A percentile compares a stretch with the other conserved stretches of the same genome.
Conservation (phyloP, 2,888 invertebrate species). For the Drosophila nr. perissopoda region DNA sequence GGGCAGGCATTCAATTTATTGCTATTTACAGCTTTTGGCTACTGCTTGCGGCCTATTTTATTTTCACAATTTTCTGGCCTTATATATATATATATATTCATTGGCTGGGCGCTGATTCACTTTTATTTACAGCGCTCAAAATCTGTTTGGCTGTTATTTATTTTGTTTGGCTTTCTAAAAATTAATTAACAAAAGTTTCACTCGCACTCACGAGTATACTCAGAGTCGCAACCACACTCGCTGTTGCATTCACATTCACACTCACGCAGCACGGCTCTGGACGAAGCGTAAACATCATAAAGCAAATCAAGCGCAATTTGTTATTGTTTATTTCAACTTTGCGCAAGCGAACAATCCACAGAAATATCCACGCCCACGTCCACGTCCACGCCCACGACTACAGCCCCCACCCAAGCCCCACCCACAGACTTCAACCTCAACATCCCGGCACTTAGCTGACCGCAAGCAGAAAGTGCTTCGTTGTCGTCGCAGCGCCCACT, state of each 20-base stretch:
- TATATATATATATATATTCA: neutral
- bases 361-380: neutral
- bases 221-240: constrained; percentile 23
- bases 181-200: constrained; percentile 68
- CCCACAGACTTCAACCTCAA: neutral
- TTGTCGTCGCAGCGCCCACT: constrained; percentile 48
- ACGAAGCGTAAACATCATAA: constrained; percentile 73
- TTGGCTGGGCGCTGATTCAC: constrained; percentile 3
- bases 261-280: constrained; percentile 26
- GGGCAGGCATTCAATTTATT: neutral
- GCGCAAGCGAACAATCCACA: constrained; percentile 60
- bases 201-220: constrained; percentile 26
- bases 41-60: constrained; percentile 29
- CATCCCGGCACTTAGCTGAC: constrained; percentile 31
- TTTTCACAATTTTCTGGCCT: constrained; percentile 26
- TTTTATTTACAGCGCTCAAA: constrained; percentile 50
- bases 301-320: constrained; percentile 80
- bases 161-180: constrained; percentile 67
- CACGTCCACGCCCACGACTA: neutral
- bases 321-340: constrained; percentile 79
- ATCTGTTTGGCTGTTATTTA: constrained; percentile 61
- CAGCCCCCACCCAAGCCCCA: neutral
- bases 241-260: constrained; percentile 18
- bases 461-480: constrained; percentile 57
- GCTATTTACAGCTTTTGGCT: neutral